Base-by-base conservation (phyloP, 2,113 vertebrate species). In the Xenopus borealis region DNA sequence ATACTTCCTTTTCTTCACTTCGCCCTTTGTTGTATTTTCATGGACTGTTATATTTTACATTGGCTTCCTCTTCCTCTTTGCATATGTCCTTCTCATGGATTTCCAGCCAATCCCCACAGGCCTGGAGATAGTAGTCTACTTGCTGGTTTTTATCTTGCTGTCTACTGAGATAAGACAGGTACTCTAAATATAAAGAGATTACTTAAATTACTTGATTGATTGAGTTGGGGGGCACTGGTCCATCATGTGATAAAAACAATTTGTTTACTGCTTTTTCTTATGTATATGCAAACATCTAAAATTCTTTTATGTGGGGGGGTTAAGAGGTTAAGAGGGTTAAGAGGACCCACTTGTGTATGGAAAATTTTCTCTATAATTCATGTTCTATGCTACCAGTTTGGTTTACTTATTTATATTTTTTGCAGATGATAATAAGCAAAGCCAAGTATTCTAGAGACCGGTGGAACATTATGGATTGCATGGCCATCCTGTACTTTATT, bases 81-180 rank as follows among this genome's bases (percentile, higher is more conserved):
- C 96, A 69, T 92, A 94, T 3, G 94, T 98, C 77, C 78, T 98
- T 72, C 93, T 98, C 47, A 94, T 95, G 66, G 95, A 99, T 80
- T 99, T 99, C 78, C 97, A 98, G 82, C 17, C 79, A 0, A 84
- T 79, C 0, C 97, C 97, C 0, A 96, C 93, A 0, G 66, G 80
- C 53, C 86, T 79, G 0, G 97, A 99, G 88, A 78, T 94, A 11
- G 80, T 96, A 79, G 94, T 99, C 47, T 98, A 99, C 0, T 82
- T 92, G 17, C 95, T 98, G 91, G 88, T 98, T 81, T 80, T 90
- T 19, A 89, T 97, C 23, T 87, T 98, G 81, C 89, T 98, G 84
- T 95, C 89, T 73, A 96, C 98, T 79, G 97, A 99, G 92, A 79
- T 96, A 81, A 89, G 97, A 85, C 97, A 99, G 95, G 97, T 98